Conservation (phyloP, 2,113 vertebrate genomes). For the Tapirus terrestris region DNA sequence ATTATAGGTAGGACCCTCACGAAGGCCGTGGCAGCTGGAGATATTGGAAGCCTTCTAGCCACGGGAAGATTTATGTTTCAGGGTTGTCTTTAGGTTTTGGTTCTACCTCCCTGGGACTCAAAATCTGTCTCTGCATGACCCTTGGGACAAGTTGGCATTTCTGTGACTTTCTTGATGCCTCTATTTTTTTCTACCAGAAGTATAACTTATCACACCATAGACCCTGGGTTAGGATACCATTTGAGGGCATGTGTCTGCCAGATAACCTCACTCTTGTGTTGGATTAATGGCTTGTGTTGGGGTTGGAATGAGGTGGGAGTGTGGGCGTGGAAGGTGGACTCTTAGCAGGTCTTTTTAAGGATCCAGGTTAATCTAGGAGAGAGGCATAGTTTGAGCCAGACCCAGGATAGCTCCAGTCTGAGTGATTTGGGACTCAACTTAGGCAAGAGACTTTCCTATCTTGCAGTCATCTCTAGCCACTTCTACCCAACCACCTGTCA, state of each 20-base stretch:
- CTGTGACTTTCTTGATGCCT: not conserved
- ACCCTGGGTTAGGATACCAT: not conserved
- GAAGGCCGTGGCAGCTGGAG: not conserved
- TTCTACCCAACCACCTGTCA: not conserved
- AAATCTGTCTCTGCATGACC: not conserved
- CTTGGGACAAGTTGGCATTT: slow-evolving; percentile 32
- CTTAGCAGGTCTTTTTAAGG: slow-evolving; percentile 20
- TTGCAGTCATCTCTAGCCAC: not conserved
- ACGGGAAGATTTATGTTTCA: not conserved
- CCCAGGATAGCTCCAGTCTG: not conserved
- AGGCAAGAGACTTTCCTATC: not conserved
- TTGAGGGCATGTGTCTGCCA: not conserved
- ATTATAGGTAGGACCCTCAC: not conserved
- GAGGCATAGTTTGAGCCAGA: not conserved
- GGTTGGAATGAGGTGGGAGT: not conserved
- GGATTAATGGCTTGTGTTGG: slow-evolving; percentile 23
- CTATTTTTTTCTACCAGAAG: not conserved
- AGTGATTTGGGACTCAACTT: not conserved
- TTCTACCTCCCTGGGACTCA: slow-evolving; percentile 29
- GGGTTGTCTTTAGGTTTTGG: slow-evolving; percentile 25
- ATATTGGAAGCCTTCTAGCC: not conserved
- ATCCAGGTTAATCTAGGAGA: not conserved
- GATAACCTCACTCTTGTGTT: not conserved
- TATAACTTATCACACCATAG: not conserved
- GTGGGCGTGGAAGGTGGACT: not conserved